phyloP scores from a whole-genome alignment of 2,113 vertebrate species.

The Chlorodrepanis virens region DNA sequence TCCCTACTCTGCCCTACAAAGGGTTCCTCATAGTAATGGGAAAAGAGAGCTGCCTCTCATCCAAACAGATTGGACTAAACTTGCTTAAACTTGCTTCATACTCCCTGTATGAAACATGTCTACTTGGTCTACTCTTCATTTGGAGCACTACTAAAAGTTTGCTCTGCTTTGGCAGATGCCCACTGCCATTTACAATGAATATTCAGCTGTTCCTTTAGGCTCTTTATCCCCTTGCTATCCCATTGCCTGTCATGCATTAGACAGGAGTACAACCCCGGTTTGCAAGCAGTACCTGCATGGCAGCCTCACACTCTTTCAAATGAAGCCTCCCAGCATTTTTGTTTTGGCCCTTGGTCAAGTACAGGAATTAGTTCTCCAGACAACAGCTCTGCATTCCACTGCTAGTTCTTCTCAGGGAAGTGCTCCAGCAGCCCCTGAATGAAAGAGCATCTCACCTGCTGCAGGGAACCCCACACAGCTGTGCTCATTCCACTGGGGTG shows the following conservation, averaged over 20 bases:
- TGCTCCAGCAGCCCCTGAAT: neutral
- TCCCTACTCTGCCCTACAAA: neutral
- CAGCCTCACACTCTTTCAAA: neutral
- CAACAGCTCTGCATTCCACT: neutral
- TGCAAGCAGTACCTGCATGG: neutral
- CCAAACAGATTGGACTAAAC: neutral
- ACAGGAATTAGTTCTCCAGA: constrained; percentile 44
- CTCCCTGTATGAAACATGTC: neutral
- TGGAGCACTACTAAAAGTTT: constrained; percentile 25
- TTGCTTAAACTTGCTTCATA: neutral
- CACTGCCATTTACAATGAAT: constrained; percentile 50
- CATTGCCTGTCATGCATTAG: neutral
- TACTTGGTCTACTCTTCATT: constrained; percentile 3
- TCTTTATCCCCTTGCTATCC: constrained; percentile 32
- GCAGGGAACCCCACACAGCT: constrained; percentile 22
- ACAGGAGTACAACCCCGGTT: neutral
- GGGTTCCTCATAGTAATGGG: accelerated
- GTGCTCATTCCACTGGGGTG: neutral
- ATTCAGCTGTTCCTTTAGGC: constrained; percentile 6
- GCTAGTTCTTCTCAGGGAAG: neutral
- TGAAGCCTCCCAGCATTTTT: neutral
- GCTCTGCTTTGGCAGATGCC: constrained; percentile 56
- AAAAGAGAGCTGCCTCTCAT: neutral
- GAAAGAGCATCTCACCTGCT: neutral
- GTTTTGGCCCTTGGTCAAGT: neutral